Base-by-base conservation (phyloP, 2,797 vertebrate species). In the Lacerta viridis region DNA sequence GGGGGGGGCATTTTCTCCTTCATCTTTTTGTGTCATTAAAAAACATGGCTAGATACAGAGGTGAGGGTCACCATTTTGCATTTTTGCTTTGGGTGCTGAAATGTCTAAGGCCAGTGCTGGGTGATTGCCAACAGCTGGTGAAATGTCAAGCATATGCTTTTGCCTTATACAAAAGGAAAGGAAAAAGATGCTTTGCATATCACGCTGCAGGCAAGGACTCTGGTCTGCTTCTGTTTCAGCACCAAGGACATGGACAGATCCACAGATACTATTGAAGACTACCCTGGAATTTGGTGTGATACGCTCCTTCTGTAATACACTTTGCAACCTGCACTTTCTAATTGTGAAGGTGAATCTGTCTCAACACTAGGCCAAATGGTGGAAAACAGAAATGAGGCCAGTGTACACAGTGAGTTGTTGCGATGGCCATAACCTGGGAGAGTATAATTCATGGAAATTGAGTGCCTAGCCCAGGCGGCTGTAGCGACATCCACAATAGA, bases 201-300 rank as follows among this genome's bases (percentile, higher is more conserved):
- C 27, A 25, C 27, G n/a, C 61, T 78, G 18, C 33, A 55, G 17
- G 33, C n/a, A 33, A 55, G n/a, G 33, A 83, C 25, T 75, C 13
- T 43, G n/a, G 27, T n/a, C 81, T 6, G 3, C 23, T 25, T 74
- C 5, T n/a, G 7, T 87, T 87, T 90, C 89, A 90, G 89, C 59
- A 86, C 75, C 61, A 83, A 18, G 2, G 11, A 33, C 33, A 10
- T 69, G 79, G 75, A 86, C 84, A 88, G 80, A 43, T 83, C 87
- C 18, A 6, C 15, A 66, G 74, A 29, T 39, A 64, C 11, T 20
- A 13, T 33, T 46, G 83, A 2, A 1, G 0, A 18, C 11, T 87
- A 76, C 85, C 82, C 23, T 72, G 87, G 89, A 36, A 4, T n/a
- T 83, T 66, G 5, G 3, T 7, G 23, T 41, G 50, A 7, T 5